Percentiles rank a stretch among this genome's conserved stretches.
phyloP scores from a whole-genome alignment of 1,140 invertebrate species.

The Aphis gossypii region DNA sequence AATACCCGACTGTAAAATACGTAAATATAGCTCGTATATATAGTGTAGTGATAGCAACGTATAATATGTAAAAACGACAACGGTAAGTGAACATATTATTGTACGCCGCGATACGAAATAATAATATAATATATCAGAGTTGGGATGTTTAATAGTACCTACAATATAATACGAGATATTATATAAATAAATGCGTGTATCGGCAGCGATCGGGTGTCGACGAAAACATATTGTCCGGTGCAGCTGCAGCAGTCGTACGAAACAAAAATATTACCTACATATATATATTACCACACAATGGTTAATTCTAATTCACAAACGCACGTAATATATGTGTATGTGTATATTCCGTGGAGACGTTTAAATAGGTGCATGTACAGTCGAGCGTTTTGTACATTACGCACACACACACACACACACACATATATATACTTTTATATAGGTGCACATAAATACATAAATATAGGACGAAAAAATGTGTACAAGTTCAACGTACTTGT shows the following conservation, averaged over 20 bases:
- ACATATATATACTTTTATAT: neutral
- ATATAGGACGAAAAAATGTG: neutral
- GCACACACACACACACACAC: neutral
- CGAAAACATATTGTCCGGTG: neutral
- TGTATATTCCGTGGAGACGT: neutral
- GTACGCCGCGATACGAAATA: neutral
- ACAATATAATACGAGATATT: too few species aligned
- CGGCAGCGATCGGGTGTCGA: neutral
- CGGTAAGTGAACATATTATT: neutral
- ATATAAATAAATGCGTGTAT: neutral
- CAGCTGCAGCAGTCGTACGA: neutral
- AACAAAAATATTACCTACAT: neutral
- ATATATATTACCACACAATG: slow-evolving; percentile 45
- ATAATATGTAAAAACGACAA: neutral
- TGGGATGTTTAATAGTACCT: neutral
- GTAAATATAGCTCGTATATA: neutral
- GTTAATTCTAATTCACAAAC: slow-evolving; percentile 23
- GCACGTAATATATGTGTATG: neutral
- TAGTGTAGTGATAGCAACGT: neutral
- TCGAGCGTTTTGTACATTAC: neutral
- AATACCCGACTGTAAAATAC: neutral
- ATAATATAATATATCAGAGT: neutral
- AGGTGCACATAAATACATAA: neutral
- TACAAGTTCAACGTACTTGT: slow-evolving; percentile 29
- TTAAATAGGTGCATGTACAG: neutral